Base-by-base conservation (phyloP, 2,113 vertebrate genomes). In the Atherinomorus stipes region DNA sequence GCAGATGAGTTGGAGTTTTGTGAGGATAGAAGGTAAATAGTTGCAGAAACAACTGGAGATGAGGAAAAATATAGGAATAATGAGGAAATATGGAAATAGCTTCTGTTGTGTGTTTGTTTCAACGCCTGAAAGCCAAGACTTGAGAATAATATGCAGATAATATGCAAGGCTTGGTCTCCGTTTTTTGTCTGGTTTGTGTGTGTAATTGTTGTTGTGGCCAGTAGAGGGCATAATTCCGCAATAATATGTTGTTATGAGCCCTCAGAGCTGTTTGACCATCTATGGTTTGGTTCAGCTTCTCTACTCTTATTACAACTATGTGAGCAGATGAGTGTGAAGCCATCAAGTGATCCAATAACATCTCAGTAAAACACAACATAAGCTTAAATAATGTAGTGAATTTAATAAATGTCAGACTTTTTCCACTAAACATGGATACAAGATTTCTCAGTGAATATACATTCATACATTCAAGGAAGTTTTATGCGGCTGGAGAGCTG, bases 401-500 rank as follows among this genome's bases (percentile, higher is more conserved):
- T 92, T 91, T 92, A 92, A 90, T 93, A 89, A 84, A 87, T 79
- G 84, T 85, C 66, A 85, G 64, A n/a, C 64, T 69, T 75, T 75
- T 68, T 78, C 77, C 71, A 49, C 72, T 82, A 87, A 71, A 86
- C 51, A 78, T 82, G 60, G 83, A 90, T 59, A 89, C 81, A 68
- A n/a, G 52, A 45, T 62, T 75, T 79, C 56, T 84, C 64, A 76
- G 71, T 75, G 85, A 45, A 42, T 87, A 87, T 70, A 87, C 71
- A 78, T 65, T 19, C 25, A 50, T 84, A 88, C 84, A 87, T 84
- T 88, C 78, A 83, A 82, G 67, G 78, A 82, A 26, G 45, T 81
- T 58, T 78, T n/a, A 31, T 73, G 59, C 31, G 53, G 68, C 60
- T 76, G 61, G 63, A 83, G 62, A 79, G 65, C 53, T 77, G 85